These are phyloP conservation scores for Uria aalge DNA, from an alignment of 2,113 vertebrate species.

Conservation along the genomic window DNA sequence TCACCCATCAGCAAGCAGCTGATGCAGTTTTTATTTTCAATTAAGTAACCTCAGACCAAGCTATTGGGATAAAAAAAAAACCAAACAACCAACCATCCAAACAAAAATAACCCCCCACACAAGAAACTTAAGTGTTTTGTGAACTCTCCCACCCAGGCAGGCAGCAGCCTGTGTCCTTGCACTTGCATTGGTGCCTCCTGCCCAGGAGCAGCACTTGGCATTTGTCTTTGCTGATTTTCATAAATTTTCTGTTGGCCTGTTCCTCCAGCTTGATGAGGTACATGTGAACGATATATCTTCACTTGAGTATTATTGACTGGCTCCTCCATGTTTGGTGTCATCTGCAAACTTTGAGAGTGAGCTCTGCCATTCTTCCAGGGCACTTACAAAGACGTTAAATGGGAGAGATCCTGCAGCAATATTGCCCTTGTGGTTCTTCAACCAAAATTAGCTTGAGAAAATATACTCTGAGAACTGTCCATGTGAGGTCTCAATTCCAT, in stretches of 20 bases:
- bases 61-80: neutral
- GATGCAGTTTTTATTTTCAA: neutral
- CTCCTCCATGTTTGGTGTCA: neutral
- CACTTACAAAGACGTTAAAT: neutral
- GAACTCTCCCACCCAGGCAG: neutral
- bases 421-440: neutral
- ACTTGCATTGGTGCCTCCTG: neutral
- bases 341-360: neutral
- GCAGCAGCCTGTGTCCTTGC: neutral
- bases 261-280: neutral
- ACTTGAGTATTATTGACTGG: neutral
- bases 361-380: neutral
- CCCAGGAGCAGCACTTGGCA: neutral
- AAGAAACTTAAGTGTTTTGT: neutral
- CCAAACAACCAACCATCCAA: neutral
- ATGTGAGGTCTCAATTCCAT: neutral
- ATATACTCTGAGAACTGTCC: neutral
- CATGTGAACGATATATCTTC: rapidly evolving
- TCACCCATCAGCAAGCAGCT: neutral
- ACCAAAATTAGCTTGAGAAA: neutral
- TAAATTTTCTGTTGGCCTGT: neutral
- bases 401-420: neutral
- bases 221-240: neutral
- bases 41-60: neutral
- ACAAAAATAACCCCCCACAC: neutral